phyloP scores from a whole-genome alignment of 2,113 vertebrate species.

The Podarcis muralis region DNA sequence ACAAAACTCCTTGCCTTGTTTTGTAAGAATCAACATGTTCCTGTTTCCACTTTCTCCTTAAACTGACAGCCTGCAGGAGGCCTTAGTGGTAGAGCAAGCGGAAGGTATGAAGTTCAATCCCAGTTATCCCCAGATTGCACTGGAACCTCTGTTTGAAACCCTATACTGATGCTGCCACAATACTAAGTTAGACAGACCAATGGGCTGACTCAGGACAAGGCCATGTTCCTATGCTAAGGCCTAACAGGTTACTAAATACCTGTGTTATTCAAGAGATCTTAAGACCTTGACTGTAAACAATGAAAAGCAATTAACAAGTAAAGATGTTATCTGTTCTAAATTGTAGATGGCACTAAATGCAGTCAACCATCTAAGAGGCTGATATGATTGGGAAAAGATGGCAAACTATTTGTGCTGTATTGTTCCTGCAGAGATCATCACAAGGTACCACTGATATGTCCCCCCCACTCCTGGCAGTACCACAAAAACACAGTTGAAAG shows the following conservation, averaged over 20 bases:
- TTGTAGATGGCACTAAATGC: slow-evolving; percentile 4
- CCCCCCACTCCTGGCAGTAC: neutral
- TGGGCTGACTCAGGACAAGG: too few relatives aligned
- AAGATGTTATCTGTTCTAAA: neutral
- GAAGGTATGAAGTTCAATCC: too few relatives aligned
- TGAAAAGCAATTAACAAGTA: neutral
- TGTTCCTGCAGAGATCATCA: slow-evolving; percentile 61
- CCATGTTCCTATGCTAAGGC: neutral
- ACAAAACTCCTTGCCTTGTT: neutral
- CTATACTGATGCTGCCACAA: too few relatives aligned
- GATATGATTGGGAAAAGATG: slow-evolving; percentile 29
- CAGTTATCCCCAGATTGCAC: too few relatives aligned
- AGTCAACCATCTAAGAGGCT: slow-evolving; percentile 33
- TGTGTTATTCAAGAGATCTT: slow-evolving; percentile 36
- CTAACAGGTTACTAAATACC: neutral
- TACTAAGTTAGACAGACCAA: too few relatives aligned
- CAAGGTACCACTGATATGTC: slow-evolving; percentile 20
- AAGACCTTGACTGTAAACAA: neutral
- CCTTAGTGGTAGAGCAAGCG: too few relatives aligned
- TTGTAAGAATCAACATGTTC: neutral
- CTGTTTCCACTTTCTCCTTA: neutral
- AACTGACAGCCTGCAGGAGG: too few relatives aligned
- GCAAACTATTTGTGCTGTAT: slow-evolving; percentile 18
- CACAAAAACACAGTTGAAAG: slow-evolving; percentile 63
- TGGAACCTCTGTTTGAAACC: too few relatives aligned